Conservation (phyloP, 1,140 invertebrate species). For the Brachionus plicatilis region DNA sequence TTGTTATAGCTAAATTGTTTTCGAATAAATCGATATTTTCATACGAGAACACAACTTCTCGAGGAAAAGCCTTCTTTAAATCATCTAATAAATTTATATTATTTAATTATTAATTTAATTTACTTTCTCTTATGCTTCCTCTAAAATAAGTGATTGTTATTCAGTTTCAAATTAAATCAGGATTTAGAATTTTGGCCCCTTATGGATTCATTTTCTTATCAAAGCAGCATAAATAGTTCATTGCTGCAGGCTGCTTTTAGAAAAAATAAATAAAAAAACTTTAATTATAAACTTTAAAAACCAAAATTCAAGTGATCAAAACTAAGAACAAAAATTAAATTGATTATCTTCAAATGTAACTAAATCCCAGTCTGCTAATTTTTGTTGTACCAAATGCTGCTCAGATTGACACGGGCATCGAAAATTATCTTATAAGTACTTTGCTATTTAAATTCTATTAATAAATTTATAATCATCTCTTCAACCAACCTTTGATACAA, state of each 20-base stretch:
- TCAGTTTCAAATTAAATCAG: background rate
- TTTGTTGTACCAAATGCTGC: background rate
- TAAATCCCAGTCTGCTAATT: background rate
- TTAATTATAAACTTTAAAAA: background rate
- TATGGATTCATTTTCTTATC: background rate
- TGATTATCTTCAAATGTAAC: background rate
- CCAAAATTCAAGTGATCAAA: background rate
- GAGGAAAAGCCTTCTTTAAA: background rate
- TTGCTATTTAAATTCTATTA: too few species aligned
- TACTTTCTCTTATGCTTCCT: conserved; percentile 19
- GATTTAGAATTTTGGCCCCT: background rate
- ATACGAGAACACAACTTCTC: background rate
- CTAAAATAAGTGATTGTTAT: background rate
- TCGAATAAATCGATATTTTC: conserved; percentile 19
- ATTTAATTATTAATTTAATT: conserved; percentile 12
- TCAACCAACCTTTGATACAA: background rate
- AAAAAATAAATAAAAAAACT: background rate
- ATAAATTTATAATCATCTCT: background rate
- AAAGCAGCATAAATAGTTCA: background rate
- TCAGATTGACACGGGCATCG: background rate
- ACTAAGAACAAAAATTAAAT: background rate
- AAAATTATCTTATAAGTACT: background rate
- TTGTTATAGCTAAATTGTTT: background rate
- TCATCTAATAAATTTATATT: conserved; percentile 2
- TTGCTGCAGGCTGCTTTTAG: background rate